Base-by-base conservation (phyloP, 1,140 invertebrate species). In the Frieseomelitta varia region DNA sequence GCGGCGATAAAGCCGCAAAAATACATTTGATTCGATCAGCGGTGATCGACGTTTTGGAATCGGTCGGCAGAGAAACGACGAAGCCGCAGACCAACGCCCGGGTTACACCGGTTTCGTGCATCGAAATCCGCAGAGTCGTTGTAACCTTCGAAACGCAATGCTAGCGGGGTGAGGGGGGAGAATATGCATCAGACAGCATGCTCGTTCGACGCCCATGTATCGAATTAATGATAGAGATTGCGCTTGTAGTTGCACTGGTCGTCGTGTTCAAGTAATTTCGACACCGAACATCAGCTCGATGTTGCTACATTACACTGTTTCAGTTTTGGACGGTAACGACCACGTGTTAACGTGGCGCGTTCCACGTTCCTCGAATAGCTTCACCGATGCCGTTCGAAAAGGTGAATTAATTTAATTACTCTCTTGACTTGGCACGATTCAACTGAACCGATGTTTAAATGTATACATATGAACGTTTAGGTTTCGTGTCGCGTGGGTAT, bases 1-100 rank as follows among this genome's bases (percentile, higher is more conserved):
- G 51, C 51, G 30, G 63, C 11, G 73, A 82, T 68, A 51, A 82
- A 76, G 34, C 65, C 73, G 63, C 72, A 82, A 82, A 82, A 82
- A 82, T 82, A 82, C 81, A 77, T 67, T 77, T 55, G 81, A 82
- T 82, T 82, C 63, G 81, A 82, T 77, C 73, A 82, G 17, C 53
- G 73, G 53, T 77, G 74, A 82, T 82, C 73, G 81, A 82, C 81
- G 55, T 67, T 81, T 82, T 34, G 81, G 73, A 68, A 77, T 58
- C 74, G 51, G 53, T 58, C 51, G 34, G 39, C 55, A 56, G 81
- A 27, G 74, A 77, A 56, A 15, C 71, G n/a, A 1, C 19, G 51
- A 30, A 55, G 34, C 81, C 74, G 10, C 73, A 82, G n/a, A 56
- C 24, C 73, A 17, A 58, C 53, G 12, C 24, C 72, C 8, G 21